Percentiles rank a stretch among this genome's conserved stretches.
These are phyloP conservation scores for Lasius platythorax DNA, from an alignment of 2,888 invertebrate species.

Conservation along the genomic window DNA sequence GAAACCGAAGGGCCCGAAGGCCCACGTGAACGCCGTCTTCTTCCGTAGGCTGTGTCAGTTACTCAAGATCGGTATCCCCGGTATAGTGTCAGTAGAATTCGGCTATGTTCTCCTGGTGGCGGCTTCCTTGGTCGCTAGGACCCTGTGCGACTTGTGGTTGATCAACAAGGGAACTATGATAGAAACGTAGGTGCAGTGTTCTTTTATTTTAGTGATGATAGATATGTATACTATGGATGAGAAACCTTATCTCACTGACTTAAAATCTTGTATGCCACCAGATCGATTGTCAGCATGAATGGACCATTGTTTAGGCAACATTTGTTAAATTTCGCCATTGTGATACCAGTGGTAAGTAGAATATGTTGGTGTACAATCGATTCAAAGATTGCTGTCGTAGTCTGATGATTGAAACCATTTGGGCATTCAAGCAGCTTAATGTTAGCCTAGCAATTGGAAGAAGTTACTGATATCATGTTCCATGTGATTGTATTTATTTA, in stretches of 20 bases:
- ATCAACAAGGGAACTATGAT: slow-evolving; percentile 97
- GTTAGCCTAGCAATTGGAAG: slow-evolving; percentile 40
- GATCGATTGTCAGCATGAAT: slow-evolving; percentile 97
- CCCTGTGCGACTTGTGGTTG: slow-evolving; percentile 98
- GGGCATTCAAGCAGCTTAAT: slow-evolving; percentile 50
- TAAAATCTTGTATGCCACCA: slow-evolving; percentile 85
- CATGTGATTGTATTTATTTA: slow-evolving; percentile 86
- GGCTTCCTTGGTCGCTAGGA: slow-evolving; percentile 93
- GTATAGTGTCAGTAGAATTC: slow-evolving; percentile 92
- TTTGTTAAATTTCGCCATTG: slow-evolving; percentile 92
- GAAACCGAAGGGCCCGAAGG: slow-evolving; percentile 87
- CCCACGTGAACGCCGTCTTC: slow-evolving; percentile 92
- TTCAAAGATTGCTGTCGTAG: slow-evolving; percentile 6
- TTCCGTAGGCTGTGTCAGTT: slow-evolving; percentile 90
- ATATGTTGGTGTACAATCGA: not conserved
- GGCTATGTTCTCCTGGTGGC: slow-evolving; percentile 92
- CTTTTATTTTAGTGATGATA: not conserved
- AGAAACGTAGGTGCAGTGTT: slow-evolving; percentile 90
- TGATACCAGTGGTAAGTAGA: slow-evolving; percentile 93
- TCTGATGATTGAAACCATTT: slow-evolving; percentile 50
- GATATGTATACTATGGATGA: not conserved
- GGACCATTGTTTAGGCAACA: slow-evolving; percentile 91
- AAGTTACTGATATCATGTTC: slow-evolving; percentile 47
- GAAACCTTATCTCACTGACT: not conserved
- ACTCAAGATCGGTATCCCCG: slow-evolving; percentile 90